These are phyloP conservation scores for Nudaria mundana DNA, from an alignment of 2,888 invertebrate species.

Conservation along the genomic window DNA sequence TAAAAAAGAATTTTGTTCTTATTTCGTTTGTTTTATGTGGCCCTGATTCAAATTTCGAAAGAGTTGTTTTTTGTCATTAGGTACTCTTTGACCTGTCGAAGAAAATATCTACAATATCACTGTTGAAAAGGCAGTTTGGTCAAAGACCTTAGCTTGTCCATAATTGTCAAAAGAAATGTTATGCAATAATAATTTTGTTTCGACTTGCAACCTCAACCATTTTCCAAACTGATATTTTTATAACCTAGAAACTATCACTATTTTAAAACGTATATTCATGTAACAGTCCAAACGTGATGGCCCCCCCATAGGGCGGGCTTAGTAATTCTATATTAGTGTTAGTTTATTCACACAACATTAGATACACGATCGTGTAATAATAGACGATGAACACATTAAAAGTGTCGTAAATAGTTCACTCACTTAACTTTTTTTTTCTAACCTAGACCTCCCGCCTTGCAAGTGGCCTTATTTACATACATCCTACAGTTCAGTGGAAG, in stretches of 20 bases:
- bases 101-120: too few relatives aligned
- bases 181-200: too few relatives aligned
- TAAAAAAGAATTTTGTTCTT: background rate
- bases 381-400: background rate
- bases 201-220: background rate
- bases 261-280: background rate
- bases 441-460: background rate
- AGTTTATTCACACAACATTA: background rate
- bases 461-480: too few relatives aligned
- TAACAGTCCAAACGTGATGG: background rate
- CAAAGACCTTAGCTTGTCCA: too few relatives aligned
- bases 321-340: constrained; percentile 8
- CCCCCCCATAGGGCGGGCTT: constrained; percentile 5
- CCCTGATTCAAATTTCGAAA: background rate
- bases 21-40: background rate
- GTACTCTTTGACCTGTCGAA: too few relatives aligned
- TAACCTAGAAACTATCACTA: too few relatives aligned
- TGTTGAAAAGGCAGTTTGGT: too few relatives aligned
- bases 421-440: background rate
- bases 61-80: too few relatives aligned
- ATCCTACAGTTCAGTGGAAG: too few relatives aligned
- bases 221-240: background rate
- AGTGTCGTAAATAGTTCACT: background rate
- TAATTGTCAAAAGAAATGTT: too few relatives aligned
- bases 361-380: background rate